Base-by-base conservation (phyloP, 2,888 invertebrate species). In the Drosophila paramelanica region DNA sequence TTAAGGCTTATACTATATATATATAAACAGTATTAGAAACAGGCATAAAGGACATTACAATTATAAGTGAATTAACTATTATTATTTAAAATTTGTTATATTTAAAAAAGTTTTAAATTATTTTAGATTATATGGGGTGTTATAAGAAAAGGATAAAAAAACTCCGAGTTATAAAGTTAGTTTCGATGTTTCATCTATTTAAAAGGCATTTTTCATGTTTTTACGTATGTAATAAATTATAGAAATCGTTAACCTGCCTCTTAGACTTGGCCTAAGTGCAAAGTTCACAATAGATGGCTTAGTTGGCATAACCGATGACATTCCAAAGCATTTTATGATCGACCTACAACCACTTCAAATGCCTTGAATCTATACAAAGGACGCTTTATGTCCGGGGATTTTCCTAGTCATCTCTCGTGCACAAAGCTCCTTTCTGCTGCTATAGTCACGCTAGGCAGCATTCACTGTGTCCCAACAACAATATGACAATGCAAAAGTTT, bases 401-500 rank as follows among this genome's bases (percentile, higher is more conserved):
- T 45, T 36, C 20, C 31, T 14, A 52, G 74, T 60, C 64, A 78
- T 73, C 43, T 46, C 25, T 36, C 8, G 25, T 13, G 17, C 13
- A 55, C 20, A 55, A 42, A 8, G 42, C 42, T 14, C 11, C 27
- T 38, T 39, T 55, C 42, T 55, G 13, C 17, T 56, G 33, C 38
- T 62, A 50, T 55, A 72, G 77, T 85, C 88, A 73, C 60, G 69
- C 67, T 73, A 50, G 67, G 55, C 53, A 59, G 73, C 62, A 46
- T 64, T 76, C 73, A 80, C 73, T 83, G 81, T 74, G n/a, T 2
- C 6, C 14, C 49, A 58, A 46, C 36, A 58, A 60, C 41, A 60
- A 57, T 73, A 73, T 81, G 86, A 88, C 81, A 73, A 85, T 79
- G 79, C 83, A 73, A 58, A 82, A 79, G 51, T 81, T 84, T 61